Evolutionary conservation across 2,888 invertebrate genomes (phyloP), one percentile per base, ranked within the genome.

Genomic region (Orchesellides sinensis): DNA sequence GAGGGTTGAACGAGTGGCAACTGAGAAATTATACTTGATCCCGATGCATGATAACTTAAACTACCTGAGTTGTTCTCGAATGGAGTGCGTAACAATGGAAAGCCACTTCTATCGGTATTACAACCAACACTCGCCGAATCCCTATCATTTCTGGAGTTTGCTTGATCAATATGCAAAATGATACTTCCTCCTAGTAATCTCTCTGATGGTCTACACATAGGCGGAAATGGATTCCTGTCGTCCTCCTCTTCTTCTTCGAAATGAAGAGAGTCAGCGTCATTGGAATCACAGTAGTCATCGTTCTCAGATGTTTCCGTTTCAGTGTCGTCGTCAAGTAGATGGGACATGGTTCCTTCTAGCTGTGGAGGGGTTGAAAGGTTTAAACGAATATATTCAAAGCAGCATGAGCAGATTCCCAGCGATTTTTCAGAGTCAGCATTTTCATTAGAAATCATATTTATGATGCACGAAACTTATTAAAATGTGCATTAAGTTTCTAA

Each of bases 101-200:
- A 8, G n/a, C n/a, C n/a, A n/a, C n/a, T n/a, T n/a, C 40, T 17
- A 54, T 17, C 5, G 29, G 49, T 52, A 52, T 49, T 10, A 21
- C 25, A 45, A 2, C 27, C 21, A n/a, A n/a, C n/a, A 40, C 2
- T 3, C 8, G 4, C 35, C 14, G 23, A 27, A 3, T 35, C 19
- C 29, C 68, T 49, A n/a, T 35, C 10, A 35, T 4, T 17, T n/a
- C 40, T 3, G 14, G 4, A 19, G n/a, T 19, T 35, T 17, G 73
- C 32, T 73, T 73, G 73, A 32, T 73, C 73, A 29, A 73, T 73
- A 32, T 63, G 73, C 5, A 73, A 23, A 21, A 73, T 59, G 1
- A 73, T 23, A 14, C 73, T 73, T 49, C 73, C 73, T 12, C 63
- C 63, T 32, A 73, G n/a, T n/a, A 73, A 14, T 14, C 61, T 47